A percentile compares a stretch with the other conserved stretches of the same genome.
Evolutionary conservation across 2,113 vertebrate genomes (phyloP).

Genomic region (Columba livia): DNA sequence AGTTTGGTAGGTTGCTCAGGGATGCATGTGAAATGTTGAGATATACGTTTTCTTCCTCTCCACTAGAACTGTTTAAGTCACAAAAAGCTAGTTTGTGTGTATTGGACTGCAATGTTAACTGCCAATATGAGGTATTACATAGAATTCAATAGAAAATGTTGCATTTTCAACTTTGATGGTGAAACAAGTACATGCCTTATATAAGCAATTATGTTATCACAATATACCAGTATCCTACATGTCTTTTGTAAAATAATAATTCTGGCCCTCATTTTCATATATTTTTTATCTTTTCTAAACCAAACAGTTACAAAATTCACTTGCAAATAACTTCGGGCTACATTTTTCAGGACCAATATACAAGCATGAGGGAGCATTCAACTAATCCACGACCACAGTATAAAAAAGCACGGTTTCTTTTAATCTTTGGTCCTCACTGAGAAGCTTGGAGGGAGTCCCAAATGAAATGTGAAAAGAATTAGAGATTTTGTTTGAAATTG

Average conservation of each 20-base stretch:
- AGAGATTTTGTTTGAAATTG: not conserved
- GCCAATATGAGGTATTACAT: not conserved
- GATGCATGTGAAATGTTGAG: not conserved
- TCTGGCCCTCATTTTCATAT: not conserved
- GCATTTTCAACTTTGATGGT: not conserved
- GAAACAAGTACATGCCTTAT: not conserved
- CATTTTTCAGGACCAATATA: not conserved
- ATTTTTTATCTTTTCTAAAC: not conserved
- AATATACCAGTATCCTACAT: not conserved
- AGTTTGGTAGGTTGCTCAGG: not conserved
- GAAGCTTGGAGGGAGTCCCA: not conserved
- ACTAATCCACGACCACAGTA: not conserved
- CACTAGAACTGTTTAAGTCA: not conserved
- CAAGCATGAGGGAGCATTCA: not conserved
- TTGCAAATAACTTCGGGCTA: not conserved
- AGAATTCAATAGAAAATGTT: not conserved
- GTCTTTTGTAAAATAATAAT: not conserved
- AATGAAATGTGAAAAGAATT: not conserved
- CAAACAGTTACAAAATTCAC: not conserved
- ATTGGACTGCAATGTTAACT: not conserved
- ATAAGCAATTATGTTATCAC: not conserved
- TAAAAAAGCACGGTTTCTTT: not conserved
- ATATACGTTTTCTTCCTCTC: not conserved
- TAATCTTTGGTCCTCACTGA: not conserved
- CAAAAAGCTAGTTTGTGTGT: not conserved